A percentile compares a stretch with the other conserved stretches of the same genome.
Conservation (phyloP, 1,140 invertebrate genomes). For the Hycleus phaleratus region DNA sequence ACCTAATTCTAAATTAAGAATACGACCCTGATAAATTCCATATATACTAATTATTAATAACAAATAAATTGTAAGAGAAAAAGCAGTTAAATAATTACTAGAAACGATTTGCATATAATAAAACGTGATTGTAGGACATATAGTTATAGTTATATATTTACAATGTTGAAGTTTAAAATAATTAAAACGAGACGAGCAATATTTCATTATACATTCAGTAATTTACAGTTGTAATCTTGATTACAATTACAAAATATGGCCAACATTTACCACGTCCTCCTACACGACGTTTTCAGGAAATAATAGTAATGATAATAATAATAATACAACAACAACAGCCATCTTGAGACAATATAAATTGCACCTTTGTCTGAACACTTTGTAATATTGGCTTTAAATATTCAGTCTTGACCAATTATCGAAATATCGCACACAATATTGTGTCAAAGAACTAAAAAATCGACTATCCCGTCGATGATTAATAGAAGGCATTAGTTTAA, state of each 20-base stretch:
- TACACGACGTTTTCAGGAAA: constrained; percentile 30
- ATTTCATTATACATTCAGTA: constrained; percentile 32
- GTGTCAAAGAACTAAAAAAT: too few relatives aligned
- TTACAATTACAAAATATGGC: constrained; percentile 40
- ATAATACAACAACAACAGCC: too few relatives aligned
- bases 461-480: too few relatives aligned
- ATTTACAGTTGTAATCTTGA: constrained; percentile 36
- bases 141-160: not conserved
- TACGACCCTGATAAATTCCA: constrained; percentile 1
- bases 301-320: too few relatives aligned
- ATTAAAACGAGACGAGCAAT: constrained; percentile 21
- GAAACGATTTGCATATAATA: constrained; percentile 14
- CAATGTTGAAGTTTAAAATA: constrained; percentile 5
- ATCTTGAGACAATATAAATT: too few relatives aligned
- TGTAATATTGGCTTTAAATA: too few relatives aligned
- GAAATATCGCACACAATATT: too few relatives aligned
- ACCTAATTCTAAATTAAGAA: not conserved
- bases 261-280: constrained; percentile 37
- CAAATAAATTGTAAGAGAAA: constrained; percentile 1
- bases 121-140: constrained; percentile 7
- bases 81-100: not conserved
- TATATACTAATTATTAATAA: constrained; percentile 11
- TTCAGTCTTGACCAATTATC: too few relatives aligned
- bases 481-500: too few relatives aligned
- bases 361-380: too few relatives aligned